Conservation (phyloP, 2,113 vertebrate species). For the Cyprinus carpio region DNA sequence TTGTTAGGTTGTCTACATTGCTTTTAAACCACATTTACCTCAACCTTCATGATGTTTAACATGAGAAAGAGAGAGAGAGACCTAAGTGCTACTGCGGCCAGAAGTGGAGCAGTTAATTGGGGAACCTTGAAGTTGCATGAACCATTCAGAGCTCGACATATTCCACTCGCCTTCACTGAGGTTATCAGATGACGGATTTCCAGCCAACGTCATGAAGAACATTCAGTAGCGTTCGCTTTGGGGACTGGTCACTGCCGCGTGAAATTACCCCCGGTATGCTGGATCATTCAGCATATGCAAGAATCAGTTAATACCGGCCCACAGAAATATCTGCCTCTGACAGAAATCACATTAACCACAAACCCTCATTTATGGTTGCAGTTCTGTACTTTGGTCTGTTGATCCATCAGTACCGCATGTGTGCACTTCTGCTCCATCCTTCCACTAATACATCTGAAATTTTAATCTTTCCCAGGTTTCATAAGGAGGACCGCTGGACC, state of each 20-base stretch:
- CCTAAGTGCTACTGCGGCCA: conserved; percentile 33
- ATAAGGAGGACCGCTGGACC: conserved; percentile 69
- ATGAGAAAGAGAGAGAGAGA: conserved; percentile 10
- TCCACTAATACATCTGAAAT: conserved; percentile 70
- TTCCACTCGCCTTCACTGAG: conserved; percentile 24
- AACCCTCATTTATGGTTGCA: conserved; percentile 1
- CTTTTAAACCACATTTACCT: conserved; percentile 62
- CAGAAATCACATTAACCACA: conserved; percentile 43
- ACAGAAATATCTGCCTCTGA: conserved; percentile 12
- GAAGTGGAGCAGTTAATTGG: conserved; percentile 44
- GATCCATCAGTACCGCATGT: conserved; percentile 62
- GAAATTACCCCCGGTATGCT: conserved; percentile 20
- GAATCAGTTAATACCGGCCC: neutral
- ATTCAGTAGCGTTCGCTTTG: conserved; percentile 9
- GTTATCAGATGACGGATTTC: conserved; percentile 30
- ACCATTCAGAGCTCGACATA: conserved; percentile 31
- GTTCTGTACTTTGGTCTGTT: conserved; percentile 50
- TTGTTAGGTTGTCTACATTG: conserved; percentile 64
- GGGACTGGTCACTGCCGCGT: conserved; percentile 9
- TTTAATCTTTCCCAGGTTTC: conserved; percentile 83
- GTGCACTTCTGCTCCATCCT: conserved; percentile 62
- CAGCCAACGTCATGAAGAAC: conserved; percentile 24
- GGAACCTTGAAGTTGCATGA: conserved; percentile 53
- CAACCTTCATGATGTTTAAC: conserved; percentile 26
- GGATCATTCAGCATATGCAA: conserved; percentile 13